Conservation (phyloP, 2,113 vertebrate genomes). For the Caranx melampygus region DNA sequence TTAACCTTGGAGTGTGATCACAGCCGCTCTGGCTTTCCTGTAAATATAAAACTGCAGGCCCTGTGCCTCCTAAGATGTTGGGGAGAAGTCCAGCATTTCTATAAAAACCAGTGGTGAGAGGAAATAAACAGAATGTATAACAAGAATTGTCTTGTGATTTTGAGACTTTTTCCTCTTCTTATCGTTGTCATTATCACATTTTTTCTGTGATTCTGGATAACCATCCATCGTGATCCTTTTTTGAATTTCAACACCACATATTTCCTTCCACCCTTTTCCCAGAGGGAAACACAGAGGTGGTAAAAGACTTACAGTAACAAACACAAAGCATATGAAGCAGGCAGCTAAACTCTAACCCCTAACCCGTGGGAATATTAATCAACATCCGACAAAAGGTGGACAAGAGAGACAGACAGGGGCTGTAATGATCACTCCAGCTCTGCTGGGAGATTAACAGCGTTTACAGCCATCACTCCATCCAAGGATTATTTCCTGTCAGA, state of each 20-base stretch:
- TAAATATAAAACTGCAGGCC: slow-evolving; percentile 3
- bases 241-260: background rate
- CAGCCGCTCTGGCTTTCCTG: slow-evolving; percentile 12
- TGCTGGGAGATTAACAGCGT: slow-evolving; percentile 49
- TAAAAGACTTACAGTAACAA: slow-evolving; percentile 10
- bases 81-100: slow-evolving; percentile 46
- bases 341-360: background rate
- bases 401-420: background rate
- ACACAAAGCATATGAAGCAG: background rate
- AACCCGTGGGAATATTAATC: slow-evolving; percentile 46
- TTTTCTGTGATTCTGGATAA: background rate
- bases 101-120: slow-evolving; percentile 64
- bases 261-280: slow-evolving; percentile 6
- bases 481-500: slow-evolving; percentile 64
- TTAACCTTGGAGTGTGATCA: slow-evolving; percentile 52
- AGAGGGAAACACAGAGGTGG: background rate
- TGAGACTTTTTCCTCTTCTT: background rate
- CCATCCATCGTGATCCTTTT: background rate
- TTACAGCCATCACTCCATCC: slow-evolving; percentile 59
- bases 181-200: background rate
- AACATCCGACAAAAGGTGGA: slow-evolving; percentile 21
- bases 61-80: slow-evolving; percentile 17
- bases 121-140: slow-evolving; percentile 8
- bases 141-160: slow-evolving; percentile 19
- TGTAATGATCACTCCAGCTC: slow-evolving; percentile 52